phyloP scores from a whole-genome alignment of 2,888 invertebrate genomes.

The Troides helena region DNA sequence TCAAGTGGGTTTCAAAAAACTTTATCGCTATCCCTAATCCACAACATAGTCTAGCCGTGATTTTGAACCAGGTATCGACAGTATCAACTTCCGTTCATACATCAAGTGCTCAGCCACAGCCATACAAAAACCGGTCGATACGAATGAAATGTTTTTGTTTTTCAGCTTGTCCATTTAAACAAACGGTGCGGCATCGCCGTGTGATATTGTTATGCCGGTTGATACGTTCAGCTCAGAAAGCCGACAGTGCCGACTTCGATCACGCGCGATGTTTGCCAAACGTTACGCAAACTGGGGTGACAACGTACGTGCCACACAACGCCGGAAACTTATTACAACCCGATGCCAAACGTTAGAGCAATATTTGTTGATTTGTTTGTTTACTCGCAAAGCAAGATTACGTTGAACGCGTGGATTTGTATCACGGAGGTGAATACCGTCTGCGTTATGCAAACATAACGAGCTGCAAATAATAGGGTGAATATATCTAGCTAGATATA shows the following conservation, averaged over 20 bases:
- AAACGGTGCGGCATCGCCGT: constrained; percentile 26
- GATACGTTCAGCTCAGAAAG: constrained; percentile 38
- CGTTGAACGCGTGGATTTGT: constrained; percentile 26
- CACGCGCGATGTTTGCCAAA: constrained; percentile 58
- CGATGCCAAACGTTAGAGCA: constrained; percentile 34
- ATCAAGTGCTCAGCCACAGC: too few species aligned
- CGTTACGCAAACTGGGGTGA: constrained; percentile 41
- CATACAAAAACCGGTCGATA: background rate
- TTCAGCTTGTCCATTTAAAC: constrained; percentile 11
- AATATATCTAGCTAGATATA: constrained; percentile 5
- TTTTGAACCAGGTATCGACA: too few species aligned
- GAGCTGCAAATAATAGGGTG: constrained; percentile 27
- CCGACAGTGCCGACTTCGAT: constrained; percentile 41
- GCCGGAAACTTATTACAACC: constrained; percentile 45
- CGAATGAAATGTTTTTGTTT: background rate
- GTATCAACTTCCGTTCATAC: too few species aligned
- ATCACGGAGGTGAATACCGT: constrained; percentile 29
- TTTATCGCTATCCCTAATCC: too few species aligned
- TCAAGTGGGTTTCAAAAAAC: too few species aligned
- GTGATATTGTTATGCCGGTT: constrained; percentile 24
- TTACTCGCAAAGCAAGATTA: constrained; percentile 34
- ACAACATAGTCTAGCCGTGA: too few species aligned
- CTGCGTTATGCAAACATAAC: constrained; percentile 25
- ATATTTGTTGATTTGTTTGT: constrained; percentile 38
- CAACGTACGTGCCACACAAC: constrained; percentile 41